A percentile compares a stretch with the other conserved stretches of the same genome.
Conservation (phyloP, 2,113 vertebrate species). For the Nymphicus hollandicus region DNA sequence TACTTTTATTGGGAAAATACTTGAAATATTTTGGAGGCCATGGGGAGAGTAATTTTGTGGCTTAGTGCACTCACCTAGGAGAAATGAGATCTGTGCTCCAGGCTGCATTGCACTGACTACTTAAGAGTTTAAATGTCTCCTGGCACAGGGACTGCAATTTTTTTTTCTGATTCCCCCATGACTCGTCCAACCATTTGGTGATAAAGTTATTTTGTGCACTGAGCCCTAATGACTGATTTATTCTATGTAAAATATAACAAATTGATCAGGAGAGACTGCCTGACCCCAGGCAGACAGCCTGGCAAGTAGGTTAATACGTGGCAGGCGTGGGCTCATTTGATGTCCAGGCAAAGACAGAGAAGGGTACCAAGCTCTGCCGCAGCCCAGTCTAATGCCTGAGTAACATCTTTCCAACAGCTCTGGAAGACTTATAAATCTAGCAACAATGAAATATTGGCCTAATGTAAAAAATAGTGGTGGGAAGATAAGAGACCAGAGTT, state of each 20-base stretch:
- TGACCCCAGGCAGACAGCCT: not conserved
- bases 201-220: not conserved
- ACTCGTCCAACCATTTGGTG: not conserved
- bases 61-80: not conserved
- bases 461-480: not conserved
- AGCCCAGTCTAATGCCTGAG: not conserved
- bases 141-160: not conserved
- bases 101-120: not conserved
- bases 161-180: not conserved
- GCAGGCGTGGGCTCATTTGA: accelerated
- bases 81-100: not conserved
- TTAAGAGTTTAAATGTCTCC: not conserved
- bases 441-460: not conserved
- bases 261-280: not conserved
- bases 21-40: not conserved
- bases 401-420: not conserved
- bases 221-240: not conserved
- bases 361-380: not conserved
- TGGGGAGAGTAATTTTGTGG: not conserved
- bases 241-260: not conserved
- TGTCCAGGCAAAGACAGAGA: not conserved
- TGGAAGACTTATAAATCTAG: not conserved
- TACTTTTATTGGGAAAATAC: not conserved
- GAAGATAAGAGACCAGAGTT: not conserved
- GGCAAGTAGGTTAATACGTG: not conserved